phyloP scores from a whole-genome alignment of 2,888 invertebrate genomes.

The Merodon equestris region DNA sequence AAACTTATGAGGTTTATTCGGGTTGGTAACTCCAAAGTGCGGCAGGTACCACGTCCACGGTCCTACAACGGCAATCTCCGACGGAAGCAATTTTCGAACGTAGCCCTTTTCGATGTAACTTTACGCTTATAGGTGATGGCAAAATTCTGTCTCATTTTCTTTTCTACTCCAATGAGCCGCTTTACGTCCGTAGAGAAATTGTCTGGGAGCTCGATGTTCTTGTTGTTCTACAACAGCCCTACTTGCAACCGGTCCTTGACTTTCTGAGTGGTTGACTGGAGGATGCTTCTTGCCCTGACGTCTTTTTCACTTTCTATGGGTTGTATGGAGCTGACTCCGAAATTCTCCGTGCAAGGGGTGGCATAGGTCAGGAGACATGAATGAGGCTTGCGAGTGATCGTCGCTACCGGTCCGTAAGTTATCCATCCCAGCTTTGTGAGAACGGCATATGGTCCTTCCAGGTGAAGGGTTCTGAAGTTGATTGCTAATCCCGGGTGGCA shows the following conservation, averaged over 20 bases:
- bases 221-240: conserved; percentile 19
- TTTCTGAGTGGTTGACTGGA: conserved; percentile 13
- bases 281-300: conserved; percentile 8
- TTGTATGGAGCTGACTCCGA: conserved; percentile 18
- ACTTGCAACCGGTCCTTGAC: conserved; percentile 7
- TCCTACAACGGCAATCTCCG: neutral
- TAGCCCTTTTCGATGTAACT: too few relatives aligned
- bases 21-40: conserved; percentile 70
- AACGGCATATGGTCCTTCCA: conserved; percentile 21
- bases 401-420: conserved; percentile 19
- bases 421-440: conserved; percentile 43
- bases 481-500: conserved; percentile 37
- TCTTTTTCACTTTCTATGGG: conserved; percentile 1
- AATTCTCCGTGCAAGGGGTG: conserved; percentile 14
- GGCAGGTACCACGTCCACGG: conserved; percentile 69
- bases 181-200: conserved; percentile 60
- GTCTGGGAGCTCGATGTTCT: conserved; percentile 14
- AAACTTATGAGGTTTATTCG: conserved; percentile 69
- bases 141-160: conserved; percentile 53
- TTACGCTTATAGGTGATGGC: too few relatives aligned
- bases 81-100: too few relatives aligned
- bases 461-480: neutral
- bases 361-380: conserved; percentile 13
- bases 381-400: neutral
- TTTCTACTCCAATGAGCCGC: conserved; percentile 58